phyloP scores from a whole-genome alignment of 2,888 invertebrate species.

The Phaedon cochleariae region DNA sequence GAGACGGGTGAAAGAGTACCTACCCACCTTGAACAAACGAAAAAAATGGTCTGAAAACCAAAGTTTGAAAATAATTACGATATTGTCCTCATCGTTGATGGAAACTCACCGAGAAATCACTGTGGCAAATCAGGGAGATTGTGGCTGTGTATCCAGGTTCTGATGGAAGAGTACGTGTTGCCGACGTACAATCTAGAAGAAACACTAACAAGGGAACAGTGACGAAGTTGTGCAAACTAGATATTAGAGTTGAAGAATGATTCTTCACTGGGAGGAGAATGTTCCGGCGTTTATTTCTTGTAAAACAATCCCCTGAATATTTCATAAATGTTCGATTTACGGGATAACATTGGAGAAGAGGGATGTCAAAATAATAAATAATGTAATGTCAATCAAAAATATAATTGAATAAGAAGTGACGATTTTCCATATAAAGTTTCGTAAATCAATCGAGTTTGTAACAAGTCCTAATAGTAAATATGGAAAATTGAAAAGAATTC shows the following conservation, averaged over 20 bases:
- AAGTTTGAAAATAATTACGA: background rate
- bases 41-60: background rate
- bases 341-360: no score
- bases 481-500: no score
- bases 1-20: background rate
- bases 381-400: no score
- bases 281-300: no score
- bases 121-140: background rate
- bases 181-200: background rate
- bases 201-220: background rate
- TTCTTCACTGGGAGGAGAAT: background rate
- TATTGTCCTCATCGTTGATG: conserved; percentile 2
- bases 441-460: no score
- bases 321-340: no score
- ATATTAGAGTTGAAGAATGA: background rate
- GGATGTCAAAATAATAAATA: no score
- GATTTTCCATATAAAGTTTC: no score
- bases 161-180: background rate
- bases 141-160: background rate
- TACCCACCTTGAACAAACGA: background rate
- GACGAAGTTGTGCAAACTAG: background rate
- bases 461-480: no score
- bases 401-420: no score
- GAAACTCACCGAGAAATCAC: background rate
- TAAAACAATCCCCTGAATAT: no score